Evolutionary conservation across 2,113 vertebrate species (phyloP), one percentile per base, ranked within the genome.

Genomic region (Madoqua kirkii): DNA sequence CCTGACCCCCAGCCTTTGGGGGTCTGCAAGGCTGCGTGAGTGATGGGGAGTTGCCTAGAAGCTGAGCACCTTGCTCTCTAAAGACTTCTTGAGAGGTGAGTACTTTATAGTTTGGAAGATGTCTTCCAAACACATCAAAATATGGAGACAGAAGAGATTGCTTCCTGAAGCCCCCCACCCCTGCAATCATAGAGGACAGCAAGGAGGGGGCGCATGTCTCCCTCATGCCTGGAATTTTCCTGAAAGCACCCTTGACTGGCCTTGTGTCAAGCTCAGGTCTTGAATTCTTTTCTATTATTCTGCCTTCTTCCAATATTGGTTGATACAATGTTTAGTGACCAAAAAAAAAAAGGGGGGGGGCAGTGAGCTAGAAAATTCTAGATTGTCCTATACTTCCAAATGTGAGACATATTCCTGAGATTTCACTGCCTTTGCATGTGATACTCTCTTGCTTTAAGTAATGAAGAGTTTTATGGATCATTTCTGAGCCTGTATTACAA

Each of bases 1-100:
- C 19, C 10, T 11, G 43, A 17, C 7, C 40, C n/a, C 0, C 0
- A 25, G 1, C 62, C 74, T 25, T n/a, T 84, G 0, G 2, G 33
- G 13, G 3, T 79, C 13, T n/a, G 8, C 48, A 0, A 7, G 48
- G 48, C 19, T 1, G 14, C 13, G 19, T 25, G 7, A 19, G 25
- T 8, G 48, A 16, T 21, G 31, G 12, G 12, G 16, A 9, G 33
- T 3, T 40, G 11, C 15, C 40, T 21, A 12, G 81, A 33, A 25
- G 23, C 50, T 7, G 33, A 31, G 57, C 5, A 4, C 7, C 13
- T 48, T 48, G 6, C 21, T 25, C n/a, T 48, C 11, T 6, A 6
- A 40, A 45, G 2, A 48, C 9, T 64, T 45, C 16, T 9, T 76
- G 45, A 64, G 55, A 64, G 54, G 6, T 1, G 15, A 57, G 19